phyloP scores from a whole-genome alignment of 2,888 invertebrate species.

The Phyllotreta cruciferae region DNA sequence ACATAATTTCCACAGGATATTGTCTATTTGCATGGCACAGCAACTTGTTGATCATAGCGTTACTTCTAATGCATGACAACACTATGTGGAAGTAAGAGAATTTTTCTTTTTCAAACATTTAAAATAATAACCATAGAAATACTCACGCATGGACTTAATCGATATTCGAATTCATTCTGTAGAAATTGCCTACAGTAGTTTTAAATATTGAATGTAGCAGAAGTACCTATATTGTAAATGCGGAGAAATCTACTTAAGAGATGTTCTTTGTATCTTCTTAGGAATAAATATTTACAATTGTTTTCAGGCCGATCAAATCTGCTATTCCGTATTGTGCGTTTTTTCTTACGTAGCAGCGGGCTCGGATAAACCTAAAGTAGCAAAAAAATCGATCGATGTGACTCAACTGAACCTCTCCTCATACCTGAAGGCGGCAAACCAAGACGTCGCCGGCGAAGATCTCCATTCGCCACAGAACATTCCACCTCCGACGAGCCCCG shows the following conservation, averaged over 20 bases:
- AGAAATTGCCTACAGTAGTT: too few relatives aligned
- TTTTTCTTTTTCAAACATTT: slow-evolving; percentile 5
- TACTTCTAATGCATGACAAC: slow-evolving; percentile 44
- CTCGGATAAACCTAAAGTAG: slow-evolving; percentile 68
- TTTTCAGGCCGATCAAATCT: slow-evolving; percentile 95
- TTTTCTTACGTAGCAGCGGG: slow-evolving; percentile 98
- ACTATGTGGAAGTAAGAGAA: slow-evolving; percentile 36
- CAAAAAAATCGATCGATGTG: slow-evolving; percentile 29
- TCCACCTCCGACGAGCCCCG: slow-evolving; percentile 43
- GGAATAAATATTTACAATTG: slow-evolving; percentile 23
- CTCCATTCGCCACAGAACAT: slow-evolving; percentile 17
- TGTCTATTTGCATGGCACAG: slow-evolving; percentile 73
- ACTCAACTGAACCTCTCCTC: slow-evolving; percentile 35
- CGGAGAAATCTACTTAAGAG: neutral
- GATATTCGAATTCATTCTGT: too few relatives aligned
- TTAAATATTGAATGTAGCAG: too few relatives aligned
- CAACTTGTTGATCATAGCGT: slow-evolving; percentile 43
- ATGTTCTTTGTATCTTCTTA: slow-evolving; percentile 36
- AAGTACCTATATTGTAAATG: too few relatives aligned
- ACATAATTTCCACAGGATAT: slow-evolving; percentile 79
- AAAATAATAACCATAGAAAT: neutral
- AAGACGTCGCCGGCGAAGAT: slow-evolving; percentile 32
- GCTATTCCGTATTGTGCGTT: slow-evolving; percentile 98
- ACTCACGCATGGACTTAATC: too few relatives aligned
- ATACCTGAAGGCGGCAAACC: slow-evolving; percentile 40